These are phyloP conservation scores for Passer montanus DNA, from an alignment of 2,113 vertebrate species.

Conservation along the genomic window DNA sequence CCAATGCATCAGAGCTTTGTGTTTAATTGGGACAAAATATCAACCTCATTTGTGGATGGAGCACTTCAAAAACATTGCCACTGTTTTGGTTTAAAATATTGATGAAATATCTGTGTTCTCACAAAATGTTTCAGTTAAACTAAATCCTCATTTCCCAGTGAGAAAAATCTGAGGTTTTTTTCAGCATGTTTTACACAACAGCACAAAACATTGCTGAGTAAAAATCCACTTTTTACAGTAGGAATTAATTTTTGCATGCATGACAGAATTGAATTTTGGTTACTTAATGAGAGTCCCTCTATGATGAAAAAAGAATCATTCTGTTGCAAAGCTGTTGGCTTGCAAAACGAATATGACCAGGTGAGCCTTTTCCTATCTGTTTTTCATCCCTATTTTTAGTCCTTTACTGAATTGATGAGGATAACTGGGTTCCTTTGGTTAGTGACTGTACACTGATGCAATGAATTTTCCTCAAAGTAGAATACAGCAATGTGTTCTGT, in stretches of 20 bases:
- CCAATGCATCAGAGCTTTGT: neutral
- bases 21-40: conserved; percentile 44
- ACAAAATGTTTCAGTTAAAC: conserved; percentile 48
- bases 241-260: conserved; percentile 15
- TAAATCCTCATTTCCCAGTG: conserved; percentile 27
- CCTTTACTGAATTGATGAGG: neutral
- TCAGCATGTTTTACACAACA: neutral
- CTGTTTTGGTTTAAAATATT: conserved; percentile 55
- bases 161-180: neutral
- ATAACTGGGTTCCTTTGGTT: neutral
- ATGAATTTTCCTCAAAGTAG: neutral
- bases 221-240: conserved; percentile 23
- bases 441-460: neutral
- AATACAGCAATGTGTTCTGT: neutral
- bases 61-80: conserved; percentile 1
- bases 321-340: neutral
- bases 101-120: conserved; percentile 27
- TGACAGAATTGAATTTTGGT: neutral
- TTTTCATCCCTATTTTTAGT: neutral
- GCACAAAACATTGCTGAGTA: neutral
- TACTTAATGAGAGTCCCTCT: neutral
- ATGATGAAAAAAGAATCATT: neutral
- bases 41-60: neutral
- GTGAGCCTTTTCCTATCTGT: neutral
- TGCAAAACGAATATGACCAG: neutral